These are phyloP conservation scores for Nilaparvata lugens DNA, from an alignment of 1,140 invertebrate genomes.

Conservation along the genomic window DNA sequence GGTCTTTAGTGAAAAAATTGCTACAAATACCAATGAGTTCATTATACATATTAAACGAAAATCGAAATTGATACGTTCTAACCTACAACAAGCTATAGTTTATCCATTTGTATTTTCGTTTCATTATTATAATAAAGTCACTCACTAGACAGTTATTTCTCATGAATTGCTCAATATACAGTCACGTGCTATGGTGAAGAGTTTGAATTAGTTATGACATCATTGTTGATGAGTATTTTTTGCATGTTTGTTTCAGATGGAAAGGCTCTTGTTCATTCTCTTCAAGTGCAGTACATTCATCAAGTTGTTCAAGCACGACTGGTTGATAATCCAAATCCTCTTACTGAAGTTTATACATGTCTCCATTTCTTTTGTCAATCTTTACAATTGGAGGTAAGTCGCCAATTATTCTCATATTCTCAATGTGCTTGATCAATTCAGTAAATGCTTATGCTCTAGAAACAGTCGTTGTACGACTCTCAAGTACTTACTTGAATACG, in stretches of 20 bases:
- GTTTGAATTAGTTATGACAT: background rate
- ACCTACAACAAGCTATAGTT: no score
- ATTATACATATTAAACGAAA: no score
- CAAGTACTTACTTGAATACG: background rate
- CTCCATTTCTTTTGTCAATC: constrained; percentile 93
- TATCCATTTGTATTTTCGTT: no score
- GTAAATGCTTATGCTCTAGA: background rate
- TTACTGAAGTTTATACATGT: constrained; percentile 77
- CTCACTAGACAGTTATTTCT: no score
- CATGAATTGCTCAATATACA: no score
- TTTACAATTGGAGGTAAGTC: constrained; percentile 71
- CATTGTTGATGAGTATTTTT: background rate
- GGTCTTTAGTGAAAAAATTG: no score
- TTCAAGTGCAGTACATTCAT: constrained; percentile 88
- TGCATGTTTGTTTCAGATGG: constrained; percentile 58
- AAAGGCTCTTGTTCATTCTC: constrained; percentile 83
- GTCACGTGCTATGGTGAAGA: background rate
- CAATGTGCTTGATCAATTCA: no score
- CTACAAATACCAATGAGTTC: no score
- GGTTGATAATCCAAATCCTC: constrained; percentile 60
- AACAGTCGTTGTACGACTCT: background rate
- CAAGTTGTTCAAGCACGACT: constrained; percentile 82
- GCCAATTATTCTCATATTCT: no score
- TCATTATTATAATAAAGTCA: no score
- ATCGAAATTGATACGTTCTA: no score